Base-by-base conservation (phyloP, 1,140 invertebrate species). In the Zaprionus nigranus region DNA sequence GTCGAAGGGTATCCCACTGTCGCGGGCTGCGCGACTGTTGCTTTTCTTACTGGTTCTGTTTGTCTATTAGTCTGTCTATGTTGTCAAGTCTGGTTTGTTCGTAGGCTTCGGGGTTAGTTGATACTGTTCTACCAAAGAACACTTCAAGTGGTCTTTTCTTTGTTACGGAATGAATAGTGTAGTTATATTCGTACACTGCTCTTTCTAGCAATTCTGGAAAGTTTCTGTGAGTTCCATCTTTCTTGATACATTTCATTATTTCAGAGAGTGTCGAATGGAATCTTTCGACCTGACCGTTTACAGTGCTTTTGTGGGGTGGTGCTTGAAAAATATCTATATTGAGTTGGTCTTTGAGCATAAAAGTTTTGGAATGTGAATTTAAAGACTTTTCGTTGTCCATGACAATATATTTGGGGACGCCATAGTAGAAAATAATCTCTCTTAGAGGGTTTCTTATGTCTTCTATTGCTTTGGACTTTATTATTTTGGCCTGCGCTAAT, bases 161-260 rank as follows among this genome's bases (percentile, higher is more conserved):
- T 46, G 43, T 62, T 17, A 62, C 60, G 1, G 40, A 62, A 34
- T 51, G 43, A 13, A 51, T 20, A n/a, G 43, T 62, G 46, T 46
- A 62, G 28, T 62, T 62, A 20, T 61, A 61, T 40, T 61, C 59
- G 26, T 61, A 46, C 5, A 46, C 13, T 5, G 38, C 24, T 61
- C 24, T 43, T 28, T 61, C 22, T 20, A 43, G 15, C 2, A 61
- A 13, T 46, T 61, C 59, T 30, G 13, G 2, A 46, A 61, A 61
- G 24, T 17, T 60, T 43, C 17, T 40, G 5, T 60, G 58, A 3
- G 24, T 46, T 46, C 17, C 30, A 6, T 46, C 40, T 49, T 61
- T 46, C 13, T 46, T 61, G 15, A 61, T 26, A 13, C 22, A 22
- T 59, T 12, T 11, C 34, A 59, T 59, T 22, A 40, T 59, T 59